Conservation (phyloP, 2,113 vertebrate species). For the Monarcha castaneiventris region DNA sequence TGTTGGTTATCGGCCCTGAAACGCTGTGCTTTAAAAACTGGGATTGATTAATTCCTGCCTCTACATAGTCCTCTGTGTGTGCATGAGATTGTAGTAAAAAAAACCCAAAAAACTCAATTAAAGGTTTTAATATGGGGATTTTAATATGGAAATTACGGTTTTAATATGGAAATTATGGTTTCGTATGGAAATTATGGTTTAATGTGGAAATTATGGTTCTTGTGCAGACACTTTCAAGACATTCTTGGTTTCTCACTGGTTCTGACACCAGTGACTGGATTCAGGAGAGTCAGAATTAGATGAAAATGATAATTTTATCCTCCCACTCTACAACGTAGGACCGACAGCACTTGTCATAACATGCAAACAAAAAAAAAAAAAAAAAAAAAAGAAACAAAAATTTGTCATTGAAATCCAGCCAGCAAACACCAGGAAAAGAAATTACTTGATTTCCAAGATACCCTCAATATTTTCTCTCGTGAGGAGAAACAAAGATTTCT, state of each 20-base stretch:
- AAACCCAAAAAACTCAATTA: neutral
- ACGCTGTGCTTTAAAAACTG: neutral
- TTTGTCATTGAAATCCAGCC: neutral
- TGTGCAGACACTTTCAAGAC: neutral
- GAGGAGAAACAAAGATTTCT: neutral
- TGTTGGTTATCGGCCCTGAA: neutral
- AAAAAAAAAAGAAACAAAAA: neutral
- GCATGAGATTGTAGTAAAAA: neutral
- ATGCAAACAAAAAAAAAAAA: neutral
- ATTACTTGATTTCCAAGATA: neutral
- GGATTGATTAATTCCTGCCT: neutral
- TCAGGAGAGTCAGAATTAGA: neutral
- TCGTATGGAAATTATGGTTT: neutral
- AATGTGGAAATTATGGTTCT: neutral
- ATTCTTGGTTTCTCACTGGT: neutral
- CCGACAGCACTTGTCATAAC: neutral
- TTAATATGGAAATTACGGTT: neutral
- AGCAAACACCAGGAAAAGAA: neutral
- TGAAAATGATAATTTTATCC: neutral
- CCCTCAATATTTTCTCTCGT: neutral
- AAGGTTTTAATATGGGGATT: neutral
- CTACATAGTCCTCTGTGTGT: neutral
- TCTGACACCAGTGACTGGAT: neutral
- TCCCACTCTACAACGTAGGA: accelerated
- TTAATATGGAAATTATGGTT: neutral